These are phyloP conservation scores for Rattus norvegicus DNA, from an alignment of 2,113 vertebrate genomes.

Conservation along the genomic window DNA sequence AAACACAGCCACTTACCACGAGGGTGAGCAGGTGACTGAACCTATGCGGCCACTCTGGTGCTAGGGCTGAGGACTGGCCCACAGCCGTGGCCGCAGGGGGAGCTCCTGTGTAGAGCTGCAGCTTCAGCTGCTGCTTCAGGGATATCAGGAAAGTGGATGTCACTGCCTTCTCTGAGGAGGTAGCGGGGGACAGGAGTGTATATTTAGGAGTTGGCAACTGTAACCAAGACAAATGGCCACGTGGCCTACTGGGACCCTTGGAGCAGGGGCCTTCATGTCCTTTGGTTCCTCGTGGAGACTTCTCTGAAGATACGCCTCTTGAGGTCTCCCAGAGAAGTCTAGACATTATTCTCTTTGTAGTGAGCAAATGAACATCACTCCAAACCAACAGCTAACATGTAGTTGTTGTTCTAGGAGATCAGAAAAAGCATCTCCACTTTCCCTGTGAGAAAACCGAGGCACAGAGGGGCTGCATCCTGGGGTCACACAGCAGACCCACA, in stretches of 20 bases:
- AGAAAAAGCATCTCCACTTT: background rate
- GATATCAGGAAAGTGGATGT: background rate
- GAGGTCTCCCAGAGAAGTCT: background rate
- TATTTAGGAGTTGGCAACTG: background rate
- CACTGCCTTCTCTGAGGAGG: background rate
- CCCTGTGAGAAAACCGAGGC: background rate
- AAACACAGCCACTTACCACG: background rate
- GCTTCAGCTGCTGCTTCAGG: background rate
- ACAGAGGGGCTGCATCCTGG: background rate
- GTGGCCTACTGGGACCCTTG: conserved; percentile 16
- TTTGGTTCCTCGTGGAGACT: background rate
- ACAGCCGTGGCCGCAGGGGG: background rate
- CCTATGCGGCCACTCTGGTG: background rate
- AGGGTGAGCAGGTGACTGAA: background rate
- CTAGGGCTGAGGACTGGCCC: background rate
- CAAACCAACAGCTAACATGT: background rate
- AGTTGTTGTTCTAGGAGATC: background rate
- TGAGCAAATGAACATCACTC: background rate
- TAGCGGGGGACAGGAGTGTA: background rate
- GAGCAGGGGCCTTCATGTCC: background rate
- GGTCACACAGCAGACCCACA: background rate
- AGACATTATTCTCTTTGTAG: background rate
- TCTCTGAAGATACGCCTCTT: background rate
- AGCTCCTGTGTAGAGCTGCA: background rate
- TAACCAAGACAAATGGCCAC: conserved; percentile 47